phyloP scores from a whole-genome alignment of 2,113 vertebrate genomes.

The Nerophis ophidion region DNA sequence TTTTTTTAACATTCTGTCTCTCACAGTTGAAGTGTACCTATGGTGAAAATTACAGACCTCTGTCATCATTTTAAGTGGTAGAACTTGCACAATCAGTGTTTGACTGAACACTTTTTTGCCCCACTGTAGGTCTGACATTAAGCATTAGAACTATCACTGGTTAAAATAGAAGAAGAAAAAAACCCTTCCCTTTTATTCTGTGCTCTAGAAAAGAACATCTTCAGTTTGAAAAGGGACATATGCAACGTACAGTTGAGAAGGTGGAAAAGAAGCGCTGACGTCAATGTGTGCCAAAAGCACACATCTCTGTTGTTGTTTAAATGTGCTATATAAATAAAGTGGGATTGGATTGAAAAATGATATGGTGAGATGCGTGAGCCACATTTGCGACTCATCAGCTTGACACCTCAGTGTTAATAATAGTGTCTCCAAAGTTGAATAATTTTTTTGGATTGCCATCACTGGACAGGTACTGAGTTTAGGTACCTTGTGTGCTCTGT shows the following conservation, averaged over 20 bases:
- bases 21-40: too few species aligned
- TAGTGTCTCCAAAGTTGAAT: too few species aligned
- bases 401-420: too few species aligned
- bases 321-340: too few species aligned
- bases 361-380: too few species aligned
- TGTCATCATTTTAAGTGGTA: too few species aligned
- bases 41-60: too few species aligned
- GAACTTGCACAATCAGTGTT: too few species aligned
- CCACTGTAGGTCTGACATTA: constrained; percentile 40
- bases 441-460: constrained; percentile 50
- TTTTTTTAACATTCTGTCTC: too few species aligned
- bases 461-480: constrained; percentile 25
- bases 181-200: constrained; percentile 24
- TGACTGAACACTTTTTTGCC: too few species aligned
- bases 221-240: constrained; percentile 48
- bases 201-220: constrained; percentile 34
- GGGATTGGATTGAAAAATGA: too few species aligned
- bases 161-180: not conserved
- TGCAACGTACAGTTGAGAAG: constrained; percentile 31
- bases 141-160: constrained; percentile 33
- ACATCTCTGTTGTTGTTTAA: constrained; percentile 36
- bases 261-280: constrained; percentile 56
- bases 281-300: constrained; percentile 67
- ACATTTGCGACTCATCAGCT: too few species aligned
- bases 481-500: constrained; percentile 6